A percentile compares a stretch with the other conserved stretches of the same genome.
Evolutionary conservation across 2,888 invertebrate species (phyloP).

Genomic region (Lasioglossum villosulum): DNA sequence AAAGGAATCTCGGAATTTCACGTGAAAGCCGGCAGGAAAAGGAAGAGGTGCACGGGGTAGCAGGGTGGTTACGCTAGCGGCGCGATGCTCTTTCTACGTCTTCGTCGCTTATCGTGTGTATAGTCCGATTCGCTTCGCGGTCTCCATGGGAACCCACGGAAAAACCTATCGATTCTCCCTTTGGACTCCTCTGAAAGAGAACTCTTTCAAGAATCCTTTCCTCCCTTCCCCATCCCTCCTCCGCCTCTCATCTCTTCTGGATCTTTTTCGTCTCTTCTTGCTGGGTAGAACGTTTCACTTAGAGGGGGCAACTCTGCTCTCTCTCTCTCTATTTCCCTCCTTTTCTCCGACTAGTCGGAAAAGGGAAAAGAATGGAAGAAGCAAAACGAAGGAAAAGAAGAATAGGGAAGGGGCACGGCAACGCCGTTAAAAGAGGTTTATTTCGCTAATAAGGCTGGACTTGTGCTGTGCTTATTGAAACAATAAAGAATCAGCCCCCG

Average conservation of each 20-base stretch:
- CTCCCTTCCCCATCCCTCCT: conserved; percentile 44
- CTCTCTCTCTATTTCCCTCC: not conserved
- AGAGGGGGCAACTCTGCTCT: conserved; percentile 16
- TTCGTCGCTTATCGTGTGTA: conserved; percentile 81
- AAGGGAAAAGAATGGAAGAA: conserved; percentile 13
- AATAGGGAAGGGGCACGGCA: conserved; percentile 61
- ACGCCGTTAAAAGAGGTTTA: conserved; percentile 84
- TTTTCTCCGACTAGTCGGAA: not conserved
- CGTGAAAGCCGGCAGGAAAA: conserved; percentile 39
- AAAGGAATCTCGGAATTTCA: conserved; percentile 25
- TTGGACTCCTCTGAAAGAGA: conserved; percentile 81
- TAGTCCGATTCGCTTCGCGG: conserved; percentile 82
- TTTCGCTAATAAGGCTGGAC: conserved; percentile 84
- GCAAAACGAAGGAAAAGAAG: conserved; percentile 10
- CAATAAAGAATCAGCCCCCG: conserved; percentile 83
- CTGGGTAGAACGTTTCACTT: conserved; percentile 32
- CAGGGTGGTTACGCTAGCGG: conserved; percentile 58
- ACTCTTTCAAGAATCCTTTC: conserved; percentile 80
- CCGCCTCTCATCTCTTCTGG: conserved; percentile 65
- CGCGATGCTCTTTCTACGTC: conserved; percentile 81
- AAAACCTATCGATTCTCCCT: conserved; percentile 85
- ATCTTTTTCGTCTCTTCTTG: conserved; percentile 64
- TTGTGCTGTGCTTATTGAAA: conserved; percentile 83
- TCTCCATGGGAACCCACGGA: conserved; percentile 84
- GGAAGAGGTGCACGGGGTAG: conserved; percentile 50